Evolutionary conservation across 1,140 invertebrate species (phyloP), one percentile per base, ranked within the genome.

Genomic region (Saxidomus purpurata): DNA sequence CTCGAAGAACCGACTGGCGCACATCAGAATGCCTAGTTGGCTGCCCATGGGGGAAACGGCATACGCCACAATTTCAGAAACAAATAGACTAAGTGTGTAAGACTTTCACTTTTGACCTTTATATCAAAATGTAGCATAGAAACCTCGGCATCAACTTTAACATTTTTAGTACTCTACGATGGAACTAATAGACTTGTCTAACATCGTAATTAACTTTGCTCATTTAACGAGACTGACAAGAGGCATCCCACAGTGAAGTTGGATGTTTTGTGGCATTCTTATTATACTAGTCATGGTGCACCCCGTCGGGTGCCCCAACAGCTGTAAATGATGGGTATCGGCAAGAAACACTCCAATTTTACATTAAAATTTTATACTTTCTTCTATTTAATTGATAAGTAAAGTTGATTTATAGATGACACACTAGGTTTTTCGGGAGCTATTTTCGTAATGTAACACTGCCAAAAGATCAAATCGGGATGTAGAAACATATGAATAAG

Each of bases 321-420:
- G 67, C 67, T 71, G 67, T 40, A 38, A 28, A 34, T 38, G 67
- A 71, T 71, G 67, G 17, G 28, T 71, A 71, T 71, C 67, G n/a
- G 2, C 34, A 25, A 19, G 34, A 36, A 28, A 28, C 67, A 71
- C 67, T 71, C n/a, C 17, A 36, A 71, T 71, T 71, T 43, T 71
- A 28, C 67, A 71, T 71, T 71, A 38, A 71, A 71, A n/a, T 38
- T 71, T 71, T 71, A 71, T 36, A 71, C 15, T 38, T 71, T 71
- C 34, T 13, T 38, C 67, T 8, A 71, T 71, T 71, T 38, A 71
- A 71, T 6, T 71, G 67, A 71, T 71, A 71, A 38, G 34, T 71
- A 71, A 71, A 71, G 0, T 71, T 71, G 67, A 71, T 38, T 71
- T 71, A 71, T 38, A 40, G 31, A 9, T 31, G 67, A 71, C 34